Conservation (phyloP, 2,797 vertebrate genomes). For the Lycodopsis pacificus region DNA sequence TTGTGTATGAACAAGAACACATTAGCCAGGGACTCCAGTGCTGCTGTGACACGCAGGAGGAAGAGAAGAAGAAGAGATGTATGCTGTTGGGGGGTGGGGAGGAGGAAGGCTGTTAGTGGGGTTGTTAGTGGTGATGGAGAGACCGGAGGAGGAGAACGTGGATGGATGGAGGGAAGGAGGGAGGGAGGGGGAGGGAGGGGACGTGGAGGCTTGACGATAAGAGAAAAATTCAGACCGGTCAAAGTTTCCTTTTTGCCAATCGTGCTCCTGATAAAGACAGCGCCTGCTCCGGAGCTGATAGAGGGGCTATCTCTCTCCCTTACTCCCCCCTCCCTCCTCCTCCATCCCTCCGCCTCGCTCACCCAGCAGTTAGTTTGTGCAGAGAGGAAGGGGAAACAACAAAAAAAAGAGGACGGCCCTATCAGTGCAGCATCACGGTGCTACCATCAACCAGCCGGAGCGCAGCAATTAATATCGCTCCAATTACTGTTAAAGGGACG, state of each 20-base stretch:
- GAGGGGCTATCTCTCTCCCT: conserved; percentile 87
- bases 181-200: conserved; percentile 16
- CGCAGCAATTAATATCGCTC: conserved; percentile 91
- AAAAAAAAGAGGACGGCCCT: conserved; percentile 65
- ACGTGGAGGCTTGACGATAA: conserved; percentile 84
- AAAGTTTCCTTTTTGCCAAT: conserved; percentile 94
- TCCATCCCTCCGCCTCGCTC: conserved; percentile 65
- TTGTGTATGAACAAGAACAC: conserved; percentile 50
- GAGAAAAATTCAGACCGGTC: conserved; percentile 92
- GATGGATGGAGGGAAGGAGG: conserved; percentile 62
- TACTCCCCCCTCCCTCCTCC: conserved; percentile 48
- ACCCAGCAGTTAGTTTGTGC: conserved; percentile 87
- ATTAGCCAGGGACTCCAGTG: conserved; percentile 59
- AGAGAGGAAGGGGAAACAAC: conserved; percentile 50
- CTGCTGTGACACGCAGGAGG: conserved; percentile 49
- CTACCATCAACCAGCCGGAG: conserved; percentile 88
- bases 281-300: conserved; percentile 94
- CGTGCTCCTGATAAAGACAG: conserved; percentile 93
- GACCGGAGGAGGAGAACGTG: conserved; percentile 74
- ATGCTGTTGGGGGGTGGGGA: conserved; percentile 19
- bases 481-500: conserved; percentile 90
- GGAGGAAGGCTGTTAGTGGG: conserved; percentile 32
- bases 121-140: conserved; percentile 80
- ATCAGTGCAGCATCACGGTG: conserved; percentile 88
- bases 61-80: conserved; percentile 28